Conservation (phyloP, 2,888 invertebrate species). For the Tachystola acroxantha region DNA sequence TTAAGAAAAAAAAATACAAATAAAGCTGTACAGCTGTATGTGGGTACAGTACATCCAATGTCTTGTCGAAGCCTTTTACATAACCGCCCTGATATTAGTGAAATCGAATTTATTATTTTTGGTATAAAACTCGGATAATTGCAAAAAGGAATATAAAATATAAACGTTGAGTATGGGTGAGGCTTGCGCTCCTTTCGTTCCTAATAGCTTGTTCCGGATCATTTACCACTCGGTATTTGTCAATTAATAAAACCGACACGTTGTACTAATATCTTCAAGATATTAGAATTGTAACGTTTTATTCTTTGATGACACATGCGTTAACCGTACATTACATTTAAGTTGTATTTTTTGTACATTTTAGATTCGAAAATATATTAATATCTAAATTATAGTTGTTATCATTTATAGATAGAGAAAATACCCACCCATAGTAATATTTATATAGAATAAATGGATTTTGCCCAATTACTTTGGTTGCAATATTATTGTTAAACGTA, state of each 20-base stretch:
- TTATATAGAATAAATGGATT: too few relatives aligned
- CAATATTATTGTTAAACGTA: too few relatives aligned
- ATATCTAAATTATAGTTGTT: constrained; percentile 71
- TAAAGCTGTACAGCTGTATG: constrained; percentile 52
- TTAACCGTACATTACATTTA: constrained; percentile 82
- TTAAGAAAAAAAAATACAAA: constrained; percentile 58
- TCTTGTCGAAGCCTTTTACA: constrained; percentile 64
- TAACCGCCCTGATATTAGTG: constrained; percentile 73
- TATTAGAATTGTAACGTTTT: constrained; percentile 54
- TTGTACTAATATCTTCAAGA: constrained; percentile 43
- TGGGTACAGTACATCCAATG: constrained; percentile 50
- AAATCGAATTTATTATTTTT: constrained; percentile 68
- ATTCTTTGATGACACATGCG: constrained; percentile 61
- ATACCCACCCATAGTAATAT: too few relatives aligned
- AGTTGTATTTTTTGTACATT: constrained; percentile 87
- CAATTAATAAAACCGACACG: constrained; percentile 61
- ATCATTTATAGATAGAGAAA: constrained; percentile 42
- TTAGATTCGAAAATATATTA: constrained; percentile 86
- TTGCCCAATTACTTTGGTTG: too few relatives aligned
- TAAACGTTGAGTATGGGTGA: constrained; percentile 37
- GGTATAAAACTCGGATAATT: constrained; percentile 43
- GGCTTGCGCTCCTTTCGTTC: constrained; percentile 59
- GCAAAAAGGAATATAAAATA: constrained; percentile 26
- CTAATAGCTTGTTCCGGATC: constrained; percentile 62
- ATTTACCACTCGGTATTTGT: constrained; percentile 57